Base-by-base conservation (phyloP, 2,113 vertebrate species). In the Pseudorasbora parva region DNA sequence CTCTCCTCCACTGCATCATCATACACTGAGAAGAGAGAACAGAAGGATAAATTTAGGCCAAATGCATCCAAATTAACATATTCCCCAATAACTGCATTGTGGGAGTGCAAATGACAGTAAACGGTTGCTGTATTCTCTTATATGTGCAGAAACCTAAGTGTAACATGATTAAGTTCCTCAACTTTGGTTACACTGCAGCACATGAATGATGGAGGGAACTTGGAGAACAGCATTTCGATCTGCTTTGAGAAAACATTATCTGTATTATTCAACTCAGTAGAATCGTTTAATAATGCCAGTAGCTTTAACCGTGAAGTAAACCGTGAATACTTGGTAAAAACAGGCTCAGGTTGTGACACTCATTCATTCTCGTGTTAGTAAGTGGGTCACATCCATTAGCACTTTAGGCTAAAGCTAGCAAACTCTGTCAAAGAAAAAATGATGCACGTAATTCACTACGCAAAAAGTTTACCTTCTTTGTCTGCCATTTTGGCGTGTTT, bases 1-100 rank as follows among this genome's bases (percentile, higher is more conserved):
- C 97, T 93, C 87, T 98, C 97, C 82, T 97, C 96, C 92, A 97
- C 96, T 21, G 96, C 93, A 90, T 98, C 97, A 73, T 98, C 97
- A 84, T 96, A 96, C 92, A 94, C 97, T 97, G 88, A 11, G 66
- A 47, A 33, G 56, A 3, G 8, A 72, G 23, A 64, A 76, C 72
- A 78, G 0, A 10, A 45, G 23, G 14, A 4, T 51, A 27, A 8
- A 68, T 37, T 12, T 5, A 27, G 27, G 37, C 3, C 8, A 14
- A 60, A 25, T 59, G 41, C 7, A 21, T 23, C 5, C 27, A 51
- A 15, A 71, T 69, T 2, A 41, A 23, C 10, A 79, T 4, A 47
- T 33, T 84, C 62, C 11, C 33, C 17, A 33, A 51, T 23, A 27
- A 56, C 2, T 51, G 60, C 14, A 74, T 1, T 27, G 10, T 47